These are phyloP conservation scores for Canis aureus DNA, from an alignment of 2,113 vertebrate genomes.

Conservation along the genomic window DNA sequence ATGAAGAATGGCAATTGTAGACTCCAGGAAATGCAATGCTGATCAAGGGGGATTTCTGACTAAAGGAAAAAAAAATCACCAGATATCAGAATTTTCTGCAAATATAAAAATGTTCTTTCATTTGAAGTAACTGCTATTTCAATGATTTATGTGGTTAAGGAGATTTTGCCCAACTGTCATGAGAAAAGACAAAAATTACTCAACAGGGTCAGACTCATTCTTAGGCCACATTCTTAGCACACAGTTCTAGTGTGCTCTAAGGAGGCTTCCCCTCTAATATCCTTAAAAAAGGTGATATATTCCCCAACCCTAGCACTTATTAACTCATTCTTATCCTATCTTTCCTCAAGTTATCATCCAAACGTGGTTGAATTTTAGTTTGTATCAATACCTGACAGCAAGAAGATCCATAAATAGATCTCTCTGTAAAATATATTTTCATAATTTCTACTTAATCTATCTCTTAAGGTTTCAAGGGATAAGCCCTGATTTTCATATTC, in stretches of 20 bases:
- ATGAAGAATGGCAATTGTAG: neutral
- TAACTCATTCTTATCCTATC: neutral
- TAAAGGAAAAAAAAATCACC: neutral
- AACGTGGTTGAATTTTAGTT: neutral
- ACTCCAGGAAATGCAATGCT: neutral
- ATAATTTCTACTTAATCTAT: neutral
- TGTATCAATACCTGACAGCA: neutral
- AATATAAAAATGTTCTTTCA: neutral
- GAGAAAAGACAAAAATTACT: neutral
- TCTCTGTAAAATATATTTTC: neutral
- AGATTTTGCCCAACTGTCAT: neutral
- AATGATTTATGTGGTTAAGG: neutral
- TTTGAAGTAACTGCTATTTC: neutral
- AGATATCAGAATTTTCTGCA: neutral
- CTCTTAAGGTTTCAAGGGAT: neutral
- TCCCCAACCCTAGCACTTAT: neutral
- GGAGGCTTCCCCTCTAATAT: neutral
- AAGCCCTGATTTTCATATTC: neutral
- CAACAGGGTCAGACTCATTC: neutral
- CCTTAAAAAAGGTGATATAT: neutral
- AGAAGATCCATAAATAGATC: neutral
- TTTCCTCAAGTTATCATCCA: neutral
- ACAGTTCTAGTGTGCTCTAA: neutral
- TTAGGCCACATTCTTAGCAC: no score
- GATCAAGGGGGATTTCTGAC: neutral